Conservation (phyloP, 2,888 invertebrate species). For the Phymatocera aterrima region DNA sequence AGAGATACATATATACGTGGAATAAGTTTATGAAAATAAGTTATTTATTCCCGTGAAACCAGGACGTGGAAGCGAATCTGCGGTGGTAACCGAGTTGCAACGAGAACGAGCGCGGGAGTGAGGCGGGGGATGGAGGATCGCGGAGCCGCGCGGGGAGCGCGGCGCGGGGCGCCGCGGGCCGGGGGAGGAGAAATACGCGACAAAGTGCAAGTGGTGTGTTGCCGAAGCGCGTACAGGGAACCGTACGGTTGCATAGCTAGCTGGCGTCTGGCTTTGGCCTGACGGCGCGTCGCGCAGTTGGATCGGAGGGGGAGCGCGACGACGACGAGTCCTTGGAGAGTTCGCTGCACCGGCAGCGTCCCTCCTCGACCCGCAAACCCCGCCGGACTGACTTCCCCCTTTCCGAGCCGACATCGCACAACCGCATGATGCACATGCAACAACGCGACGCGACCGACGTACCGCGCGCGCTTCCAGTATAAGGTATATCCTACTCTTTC, state of each 20-base stretch:
- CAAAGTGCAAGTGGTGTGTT: conserved; percentile 42
- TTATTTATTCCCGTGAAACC: background rate
- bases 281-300: conserved; percentile 46
- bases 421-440: background rate
- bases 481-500: no score
- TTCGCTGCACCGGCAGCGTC: conserved; percentile 72
- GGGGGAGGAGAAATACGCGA: conserved; percentile 47
- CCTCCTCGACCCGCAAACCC: conserved; percentile 51
- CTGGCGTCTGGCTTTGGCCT: conserved; percentile 43
- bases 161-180: conserved; percentile 35
- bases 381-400: conserved; percentile 45
- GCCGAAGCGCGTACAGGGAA: conserved; percentile 41
- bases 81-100: conserved; percentile 5
- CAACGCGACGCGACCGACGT: conserved; percentile 40
- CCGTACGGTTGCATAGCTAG: conserved; percentile 53
- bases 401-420: no score
- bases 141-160: conserved; percentile 44
- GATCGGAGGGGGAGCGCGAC: conserved; percentile 52
- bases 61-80: conserved; percentile 29
- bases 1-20: no score
- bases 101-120: conserved; percentile 50
- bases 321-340: conserved; percentile 72
- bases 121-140: conserved; percentile 51
- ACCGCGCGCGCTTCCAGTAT: no score
- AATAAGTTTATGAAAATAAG: background rate